Conservation (phyloP, 1,140 invertebrate genomes). For the Lepidostoma basale region DNA sequence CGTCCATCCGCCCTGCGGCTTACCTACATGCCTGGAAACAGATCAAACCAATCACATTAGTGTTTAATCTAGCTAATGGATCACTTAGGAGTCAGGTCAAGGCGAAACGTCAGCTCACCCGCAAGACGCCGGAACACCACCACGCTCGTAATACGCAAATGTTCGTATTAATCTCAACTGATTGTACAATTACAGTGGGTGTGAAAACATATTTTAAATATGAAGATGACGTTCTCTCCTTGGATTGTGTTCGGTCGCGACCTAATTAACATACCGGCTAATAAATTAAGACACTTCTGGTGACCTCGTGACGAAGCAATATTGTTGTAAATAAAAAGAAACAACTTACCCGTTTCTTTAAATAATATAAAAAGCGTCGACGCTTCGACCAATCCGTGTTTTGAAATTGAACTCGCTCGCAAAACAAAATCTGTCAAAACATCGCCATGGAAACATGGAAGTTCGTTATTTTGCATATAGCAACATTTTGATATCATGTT, state of each 20-base stretch:
- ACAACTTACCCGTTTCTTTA: not conserved
- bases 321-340: not conserved
- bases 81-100: no score
- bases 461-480: not conserved
- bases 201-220: slow-evolving; percentile 24
- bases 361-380: not conserved
- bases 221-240: slow-evolving; percentile 19
- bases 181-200: slow-evolving; percentile 23
- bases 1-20: slow-evolving; percentile 50
- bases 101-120: no score
- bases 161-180: slow-evolving; percentile 22
- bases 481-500: not conserved
- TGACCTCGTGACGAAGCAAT: not conserved
- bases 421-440: slow-evolving; percentile 33
- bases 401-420: slow-evolving; percentile 27
- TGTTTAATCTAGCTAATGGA: slow-evolving; percentile 30
- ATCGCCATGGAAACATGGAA: slow-evolving; percentile 32
- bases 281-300: not conserved
- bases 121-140: not conserved
- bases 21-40: slow-evolving; percentile 29
- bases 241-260: slow-evolving; percentile 11
- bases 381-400: slow-evolving; percentile 14
- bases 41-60: slow-evolving; percentile 22
- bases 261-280: slow-evolving; percentile 12
- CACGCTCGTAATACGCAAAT: not conserved